Percentiles rank a stretch among this genome's conserved stretches.
Evolutionary conservation across 1,140 invertebrate genomes (phyloP).

Genomic region (Aphis craccivora): DNA sequence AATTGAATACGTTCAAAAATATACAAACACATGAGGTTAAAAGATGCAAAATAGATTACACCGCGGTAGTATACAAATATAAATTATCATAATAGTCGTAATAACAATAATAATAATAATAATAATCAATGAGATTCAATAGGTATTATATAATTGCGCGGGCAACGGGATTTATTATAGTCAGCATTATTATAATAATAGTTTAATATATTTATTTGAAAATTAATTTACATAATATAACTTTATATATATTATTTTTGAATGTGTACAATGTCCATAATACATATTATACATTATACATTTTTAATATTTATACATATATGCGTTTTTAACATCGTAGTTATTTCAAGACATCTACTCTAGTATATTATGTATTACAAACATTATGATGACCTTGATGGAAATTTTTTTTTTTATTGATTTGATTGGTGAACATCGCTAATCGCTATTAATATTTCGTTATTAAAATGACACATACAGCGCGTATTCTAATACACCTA

Average conservation of each 20-base stretch:
- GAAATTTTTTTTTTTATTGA: neutral
- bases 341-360: neutral
- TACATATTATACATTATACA: neutral
- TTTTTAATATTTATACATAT: too few species aligned
- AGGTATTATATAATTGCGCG: neutral
- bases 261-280: neutral
- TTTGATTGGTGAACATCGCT: neutral
- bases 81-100: neutral
- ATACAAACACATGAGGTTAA: neutral
- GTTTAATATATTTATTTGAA: neutral
- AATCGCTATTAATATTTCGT: neutral
- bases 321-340: neutral
- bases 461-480: neutral
- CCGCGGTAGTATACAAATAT: neutral
- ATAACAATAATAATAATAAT: neutral
- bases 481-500: neutral
- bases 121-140: neutral
- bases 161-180: neutral
- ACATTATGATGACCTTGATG: neutral
- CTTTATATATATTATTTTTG: neutral
- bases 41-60: neutral
- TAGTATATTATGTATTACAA: neutral
- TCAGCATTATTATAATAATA: neutral
- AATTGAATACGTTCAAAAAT: neutral
- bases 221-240: neutral